Evolutionary conservation across 2,888 invertebrate species (phyloP).

Genomic region (Sphinx pinastri): DNA sequence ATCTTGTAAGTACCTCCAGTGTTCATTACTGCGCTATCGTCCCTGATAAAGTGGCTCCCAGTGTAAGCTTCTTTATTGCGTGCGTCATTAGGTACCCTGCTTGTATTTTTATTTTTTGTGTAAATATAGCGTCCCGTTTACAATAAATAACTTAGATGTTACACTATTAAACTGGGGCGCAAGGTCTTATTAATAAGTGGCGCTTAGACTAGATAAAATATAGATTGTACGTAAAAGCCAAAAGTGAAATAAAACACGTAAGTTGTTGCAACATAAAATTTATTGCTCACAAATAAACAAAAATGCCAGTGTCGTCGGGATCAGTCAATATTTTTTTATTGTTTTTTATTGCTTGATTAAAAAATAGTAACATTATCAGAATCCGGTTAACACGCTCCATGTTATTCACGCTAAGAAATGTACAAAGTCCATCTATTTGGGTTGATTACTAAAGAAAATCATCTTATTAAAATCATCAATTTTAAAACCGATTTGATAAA

Average conservation of each 20-base stretch:
- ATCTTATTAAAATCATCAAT: neutral
- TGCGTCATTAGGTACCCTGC: conserved; percentile 47
- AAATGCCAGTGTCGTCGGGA: conserved; percentile 65
- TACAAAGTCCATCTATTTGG: neutral
- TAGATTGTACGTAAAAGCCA: too few relatives aligned
- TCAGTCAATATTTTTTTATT: conserved; percentile 59
- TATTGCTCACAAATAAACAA: conserved; percentile 49
- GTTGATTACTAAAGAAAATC: conserved; percentile 16
- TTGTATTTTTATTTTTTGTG: conserved; percentile 11
- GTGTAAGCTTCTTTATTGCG: conserved; percentile 50
- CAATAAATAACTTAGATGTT: neutral
- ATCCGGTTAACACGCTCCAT: conserved; percentile 36
- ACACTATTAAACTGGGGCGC: neutral
- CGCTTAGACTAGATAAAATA: too few relatives aligned
- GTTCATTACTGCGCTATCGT: conserved; percentile 57
- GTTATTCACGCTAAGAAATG: neutral
- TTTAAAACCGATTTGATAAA: too few relatives aligned
- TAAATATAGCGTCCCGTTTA: conserved; percentile 5
- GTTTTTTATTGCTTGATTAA: conserved; percentile 53
- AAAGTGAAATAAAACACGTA: conserved; percentile 42
- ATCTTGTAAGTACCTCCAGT: conserved; percentile 50
- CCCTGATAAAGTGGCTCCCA: conserved; percentile 47
- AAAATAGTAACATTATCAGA: conserved; percentile 48
- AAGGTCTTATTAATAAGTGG: neutral
- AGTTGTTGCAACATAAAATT: conserved; percentile 45